Percentiles rank a stretch among this genome's conserved stretches.
Evolutionary conservation across 2,113 vertebrate genomes (phyloP).

Genomic region (Anoura caudifer): DNA sequence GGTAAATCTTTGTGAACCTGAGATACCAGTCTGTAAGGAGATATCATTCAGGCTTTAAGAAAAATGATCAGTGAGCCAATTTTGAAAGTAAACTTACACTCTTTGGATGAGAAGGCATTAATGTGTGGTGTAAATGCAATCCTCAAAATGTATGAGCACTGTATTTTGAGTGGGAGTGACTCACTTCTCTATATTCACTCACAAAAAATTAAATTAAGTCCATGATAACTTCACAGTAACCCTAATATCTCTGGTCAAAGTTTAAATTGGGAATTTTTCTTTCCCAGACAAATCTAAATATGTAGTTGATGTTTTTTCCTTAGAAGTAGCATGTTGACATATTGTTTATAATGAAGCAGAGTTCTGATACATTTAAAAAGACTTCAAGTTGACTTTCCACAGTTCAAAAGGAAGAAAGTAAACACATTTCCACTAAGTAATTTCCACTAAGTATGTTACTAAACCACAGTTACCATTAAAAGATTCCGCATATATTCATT

Average conservation of each 20-base stretch:
- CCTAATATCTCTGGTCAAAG: not conserved
- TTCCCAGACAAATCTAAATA: not conserved
- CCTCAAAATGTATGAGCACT: not conserved
- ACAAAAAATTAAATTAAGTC: not conserved
- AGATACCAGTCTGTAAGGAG: not conserved
- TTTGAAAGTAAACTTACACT: not conserved
- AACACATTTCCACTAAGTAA: not conserved
- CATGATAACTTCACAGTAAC: not conserved
- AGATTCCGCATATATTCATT: not conserved
- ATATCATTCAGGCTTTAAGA: not conserved
- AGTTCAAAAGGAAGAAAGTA: not conserved
- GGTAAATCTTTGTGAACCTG: not conserved
- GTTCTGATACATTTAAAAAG: not conserved
- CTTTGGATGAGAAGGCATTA: not conserved
- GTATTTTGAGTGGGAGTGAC: not conserved
- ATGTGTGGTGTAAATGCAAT: not conserved
- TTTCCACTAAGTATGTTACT: not conserved
- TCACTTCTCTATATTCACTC: not conserved
- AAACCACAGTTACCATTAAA: not conserved
- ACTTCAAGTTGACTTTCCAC: not conserved
- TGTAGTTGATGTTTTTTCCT: not conserved
- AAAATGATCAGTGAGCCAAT: not conserved
- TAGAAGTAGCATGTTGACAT: not conserved
- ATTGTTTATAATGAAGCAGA: not conserved
- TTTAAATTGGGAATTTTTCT: not conserved